Base-by-base conservation (phyloP, 1,140 invertebrate genomes). In the Rhyacophila brunnea region DNA sequence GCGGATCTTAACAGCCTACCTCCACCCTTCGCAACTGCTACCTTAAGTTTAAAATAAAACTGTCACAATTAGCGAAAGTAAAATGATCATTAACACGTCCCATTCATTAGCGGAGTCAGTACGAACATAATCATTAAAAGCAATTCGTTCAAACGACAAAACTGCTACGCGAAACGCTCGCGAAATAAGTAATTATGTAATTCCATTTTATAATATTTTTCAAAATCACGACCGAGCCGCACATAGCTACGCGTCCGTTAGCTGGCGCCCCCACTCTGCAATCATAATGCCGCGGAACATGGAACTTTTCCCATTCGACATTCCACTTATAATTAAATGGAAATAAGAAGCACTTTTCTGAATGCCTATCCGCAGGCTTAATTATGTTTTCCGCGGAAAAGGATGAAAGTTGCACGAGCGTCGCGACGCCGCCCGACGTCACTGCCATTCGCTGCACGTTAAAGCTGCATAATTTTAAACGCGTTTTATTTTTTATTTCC, bases 281-380 rank as follows among this genome's bases (percentile, higher is more conserved):
- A n/a, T 13, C 38, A 40, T 13, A 40, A 40, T 40, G 11, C 4
- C 15, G 15, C 9, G 23, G 23, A 28, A 28, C 23, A 28, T 28
- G 23, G 23, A 28, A 51, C 14, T 28, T 20, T 52, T 44, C 45
- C 48, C 40, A 40, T 56, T 46, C 42, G 23, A 45, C 57, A 50
- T 52, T 45, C 47, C 57, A 14, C 18, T 34, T 14, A 20, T 59
- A 59, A 59, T 59, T 59, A 59, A 59, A 59, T 59, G 57, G 57
- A 52, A 59, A 59, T 59, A 59, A 50, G 57, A 38, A 49, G 57
- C 34, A 44, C 23, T 50, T 59, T 59, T 51, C 48, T 43, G 32
- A 59, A 59, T 59, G 48, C 57, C 56, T 35, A 50, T 58, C 47
- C 35, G 48, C 48, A 23, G 48, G 13, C 11, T 36, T 59, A 51